Base-by-base conservation (phyloP, 2,797 vertebrate genomes). In the Ptychobarbus kaznakovi region DNA sequence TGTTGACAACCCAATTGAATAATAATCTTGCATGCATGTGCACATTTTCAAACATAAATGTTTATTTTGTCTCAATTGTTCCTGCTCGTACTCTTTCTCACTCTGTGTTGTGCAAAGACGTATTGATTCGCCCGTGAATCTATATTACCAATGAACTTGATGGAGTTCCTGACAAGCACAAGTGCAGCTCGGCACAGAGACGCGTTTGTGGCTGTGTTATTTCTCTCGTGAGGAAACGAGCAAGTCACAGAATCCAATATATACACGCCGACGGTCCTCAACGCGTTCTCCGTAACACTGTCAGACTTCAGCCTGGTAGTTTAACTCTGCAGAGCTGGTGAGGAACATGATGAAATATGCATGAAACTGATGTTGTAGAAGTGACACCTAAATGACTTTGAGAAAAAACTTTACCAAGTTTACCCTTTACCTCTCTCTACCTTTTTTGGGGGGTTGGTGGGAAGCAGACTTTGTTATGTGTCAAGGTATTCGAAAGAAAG, bases 371-470 rank as follows among this genome's bases (percentile, higher is more conserved):
- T 84, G 83, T 89, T 69, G 87, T 83, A 66, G 78, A 85, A 88
- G 74, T 91, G 87, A 90, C 86, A 89, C 88, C 89, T 84, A 83
- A 86, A 87, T 87, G 84, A 88, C 90, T 88, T 89, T 87, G 70
- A 84, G 69, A 84, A 83, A 72, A 76, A 74, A 81, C 83, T 85
- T 80, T 80, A 81, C 22, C 5, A 28, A 84, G 32, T 56, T 83
- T 70, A 86, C 61, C 73, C 44, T 42, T 63, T 85, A 61, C 46
- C 82, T 81, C 84, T 65, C 69, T 81, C 22, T 69, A 44, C 42
- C 4, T 68, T 76, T 80, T 81, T 66, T 51, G 40, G 40, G 4
- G 28, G 65, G 38, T 16, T 53, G 46, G 74, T 61, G 65, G 66
- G 75, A 44, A 86, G 82, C 83, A 78, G 85, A 81, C 87, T 90